Evolutionary conservation across 2,113 vertebrate species (phyloP).

Genomic region (Donacobius atricapilla): DNA sequence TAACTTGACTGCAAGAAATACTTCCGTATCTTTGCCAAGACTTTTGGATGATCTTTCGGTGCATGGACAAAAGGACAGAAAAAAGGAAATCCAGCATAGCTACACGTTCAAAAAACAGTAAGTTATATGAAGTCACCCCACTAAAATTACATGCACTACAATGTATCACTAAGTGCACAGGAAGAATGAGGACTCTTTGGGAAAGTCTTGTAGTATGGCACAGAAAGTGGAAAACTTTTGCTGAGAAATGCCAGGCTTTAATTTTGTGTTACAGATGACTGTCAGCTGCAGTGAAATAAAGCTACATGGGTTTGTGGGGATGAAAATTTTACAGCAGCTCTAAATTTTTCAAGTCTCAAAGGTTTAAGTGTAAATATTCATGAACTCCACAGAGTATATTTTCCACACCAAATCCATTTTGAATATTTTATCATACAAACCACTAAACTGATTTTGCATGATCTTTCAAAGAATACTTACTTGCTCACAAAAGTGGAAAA

Average conservation of each 20-base stretch:
- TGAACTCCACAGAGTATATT: conserved; percentile 3
- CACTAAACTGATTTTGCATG: conserved; percentile 1
- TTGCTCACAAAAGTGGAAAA: background rate
- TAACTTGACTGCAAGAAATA: background rate
- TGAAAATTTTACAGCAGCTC: conserved; percentile 5
- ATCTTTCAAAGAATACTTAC: conserved; percentile 9
- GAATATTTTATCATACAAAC: conserved; percentile 49
- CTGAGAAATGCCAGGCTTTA: background rate
- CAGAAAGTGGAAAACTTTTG: background rate
- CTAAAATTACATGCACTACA: background rate
- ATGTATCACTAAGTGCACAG: background rate
- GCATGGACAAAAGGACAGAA: background rate
- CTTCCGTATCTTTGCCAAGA: background rate
- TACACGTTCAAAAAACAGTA: background rate
- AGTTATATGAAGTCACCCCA: background rate
- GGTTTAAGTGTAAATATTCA: conserved; percentile 45
- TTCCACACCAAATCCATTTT: background rate
- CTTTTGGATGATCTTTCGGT: background rate
- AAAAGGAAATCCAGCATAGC: background rate
- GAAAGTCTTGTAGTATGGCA: background rate
- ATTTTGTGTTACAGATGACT: background rate
- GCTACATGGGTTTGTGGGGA: background rate
- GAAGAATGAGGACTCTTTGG: background rate
- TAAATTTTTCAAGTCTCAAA: conserved; percentile 16
- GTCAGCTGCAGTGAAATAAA: background rate